These are phyloP conservation scores for Pollenia angustigena DNA, from an alignment of 2,888 invertebrate species.

Conservation along the genomic window DNA sequence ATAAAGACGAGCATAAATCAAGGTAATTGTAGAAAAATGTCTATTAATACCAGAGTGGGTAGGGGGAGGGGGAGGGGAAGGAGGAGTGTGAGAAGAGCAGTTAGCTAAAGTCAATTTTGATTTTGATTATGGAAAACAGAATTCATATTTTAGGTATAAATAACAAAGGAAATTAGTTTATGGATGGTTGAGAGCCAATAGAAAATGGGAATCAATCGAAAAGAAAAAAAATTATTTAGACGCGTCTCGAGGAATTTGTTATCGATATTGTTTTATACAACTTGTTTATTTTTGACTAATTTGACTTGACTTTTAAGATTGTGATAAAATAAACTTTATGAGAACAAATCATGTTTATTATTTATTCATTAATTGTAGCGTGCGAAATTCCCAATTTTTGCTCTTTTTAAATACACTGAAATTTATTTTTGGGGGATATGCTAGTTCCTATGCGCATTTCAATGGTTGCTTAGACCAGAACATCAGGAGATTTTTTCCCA, in stretches of 20 bases:
- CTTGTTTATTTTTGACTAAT: conserved; percentile 7
- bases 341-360: too few relatives aligned
- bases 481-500: too few relatives aligned
- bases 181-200: conserved; percentile 21
- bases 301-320: not conserved
- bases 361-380: too few relatives aligned
- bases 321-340: not conserved
- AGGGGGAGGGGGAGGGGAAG: not conserved
- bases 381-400: too few relatives aligned
- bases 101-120: not conserved
- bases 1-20: conserved; percentile 65
- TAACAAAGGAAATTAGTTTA: conserved; percentile 36
- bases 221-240: conserved; percentile 7
- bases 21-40: conserved; percentile 39
- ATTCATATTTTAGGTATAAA: conserved; percentile 36
- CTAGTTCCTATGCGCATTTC: too few relatives aligned
- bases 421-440: too few relatives aligned
- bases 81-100: too few relatives aligned
- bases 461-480: too few relatives aligned
- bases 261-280: conserved; percentile 32
- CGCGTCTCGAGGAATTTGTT: not conserved
- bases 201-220: not conserved
- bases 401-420: too few relatives aligned
- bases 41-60: not conserved
- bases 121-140: conserved; percentile 23